Conservation (phyloP, 2,888 invertebrate species). For the Caenorhabditis auriculariae region DNA sequence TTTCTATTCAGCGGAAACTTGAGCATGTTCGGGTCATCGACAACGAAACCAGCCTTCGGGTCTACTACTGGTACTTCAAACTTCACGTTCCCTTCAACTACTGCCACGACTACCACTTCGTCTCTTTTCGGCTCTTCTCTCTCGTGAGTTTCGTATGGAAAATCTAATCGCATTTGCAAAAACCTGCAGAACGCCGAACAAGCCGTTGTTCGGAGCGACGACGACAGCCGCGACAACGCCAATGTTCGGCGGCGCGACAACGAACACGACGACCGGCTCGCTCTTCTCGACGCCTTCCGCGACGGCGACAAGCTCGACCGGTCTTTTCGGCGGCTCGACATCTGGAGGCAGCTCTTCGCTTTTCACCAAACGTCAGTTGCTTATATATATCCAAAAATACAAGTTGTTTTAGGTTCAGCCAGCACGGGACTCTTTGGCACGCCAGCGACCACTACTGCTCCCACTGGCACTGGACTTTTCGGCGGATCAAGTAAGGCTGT, state of each 20-base stretch:
- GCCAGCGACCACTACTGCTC: too few species aligned
- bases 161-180: not conserved
- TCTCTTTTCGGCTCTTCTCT: constrained; percentile 17
- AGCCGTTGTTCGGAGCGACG: constrained; percentile 30
- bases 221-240: constrained; percentile 18
- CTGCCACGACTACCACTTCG: constrained; percentile 9
- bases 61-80: constrained; percentile 8
- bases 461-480: too few species aligned
- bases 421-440: too few species aligned
- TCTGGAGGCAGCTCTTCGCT: too few species aligned
- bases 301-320: too few species aligned
- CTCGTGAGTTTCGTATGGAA: constrained; percentile 13
- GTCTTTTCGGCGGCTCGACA: too few species aligned
- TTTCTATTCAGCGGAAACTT: not conserved
- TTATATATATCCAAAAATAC: too few species aligned
- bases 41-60: constrained; percentile 1
- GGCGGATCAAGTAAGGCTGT: too few species aligned
- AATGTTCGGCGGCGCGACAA: constrained; percentile 16
- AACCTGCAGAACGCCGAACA: constrained; percentile 16
- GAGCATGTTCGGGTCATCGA: not conserved
- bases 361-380: too few species aligned
- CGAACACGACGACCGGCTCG: too few species aligned
- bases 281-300: too few species aligned
- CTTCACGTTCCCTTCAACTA: constrained; percentile 20
- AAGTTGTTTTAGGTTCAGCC: too few species aligned